Evolutionary conservation across 2,888 invertebrate genomes (phyloP).

Genomic region (Chymomyza caudatula): DNA sequence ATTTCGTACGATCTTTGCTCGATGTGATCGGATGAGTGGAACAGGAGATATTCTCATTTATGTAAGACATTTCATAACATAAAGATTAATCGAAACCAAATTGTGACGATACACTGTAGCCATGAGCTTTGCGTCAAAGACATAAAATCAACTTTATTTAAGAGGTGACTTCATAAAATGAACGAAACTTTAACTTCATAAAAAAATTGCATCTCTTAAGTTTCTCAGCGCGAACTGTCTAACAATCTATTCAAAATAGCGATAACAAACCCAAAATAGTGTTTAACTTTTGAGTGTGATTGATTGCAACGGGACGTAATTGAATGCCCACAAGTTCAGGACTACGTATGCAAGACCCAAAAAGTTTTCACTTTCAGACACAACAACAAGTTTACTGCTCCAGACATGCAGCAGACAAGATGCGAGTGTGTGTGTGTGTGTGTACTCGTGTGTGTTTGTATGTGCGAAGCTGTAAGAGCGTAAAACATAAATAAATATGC

Average conservation of each 20-base stretch:
- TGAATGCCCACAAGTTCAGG: conserved; percentile 43
- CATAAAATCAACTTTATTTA: neutral
- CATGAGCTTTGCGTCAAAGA: too few relatives aligned
- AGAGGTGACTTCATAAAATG: neutral
- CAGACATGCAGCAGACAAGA: conserved; percentile 50
- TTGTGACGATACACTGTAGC: too few relatives aligned
- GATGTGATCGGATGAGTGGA: too few relatives aligned
- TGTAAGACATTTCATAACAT: too few relatives aligned
- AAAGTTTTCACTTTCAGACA: conserved; percentile 52
- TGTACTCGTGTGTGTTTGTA: neutral
- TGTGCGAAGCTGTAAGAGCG: too few relatives aligned
- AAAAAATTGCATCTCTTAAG: too few relatives aligned
- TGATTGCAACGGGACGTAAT: conserved; percentile 58
- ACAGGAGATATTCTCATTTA: too few relatives aligned
- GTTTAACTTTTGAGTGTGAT: conserved; percentile 58
- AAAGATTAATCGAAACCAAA: too few relatives aligned
- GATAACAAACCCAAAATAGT: conserved; percentile 22
- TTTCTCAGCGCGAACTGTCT: neutral
- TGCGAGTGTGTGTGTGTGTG: conserved; percentile 18
- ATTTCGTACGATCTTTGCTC: too few relatives aligned
- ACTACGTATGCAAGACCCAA: conserved; percentile 24
- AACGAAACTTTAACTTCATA: neutral
- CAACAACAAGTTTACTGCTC: conserved; percentile 9
- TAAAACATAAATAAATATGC: conserved; percentile 41
- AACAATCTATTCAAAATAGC: neutral